These are phyloP conservation scores for Argyresthia goedartella DNA, from an alignment of 2,888 invertebrate species.

Conservation along the genomic window DNA sequence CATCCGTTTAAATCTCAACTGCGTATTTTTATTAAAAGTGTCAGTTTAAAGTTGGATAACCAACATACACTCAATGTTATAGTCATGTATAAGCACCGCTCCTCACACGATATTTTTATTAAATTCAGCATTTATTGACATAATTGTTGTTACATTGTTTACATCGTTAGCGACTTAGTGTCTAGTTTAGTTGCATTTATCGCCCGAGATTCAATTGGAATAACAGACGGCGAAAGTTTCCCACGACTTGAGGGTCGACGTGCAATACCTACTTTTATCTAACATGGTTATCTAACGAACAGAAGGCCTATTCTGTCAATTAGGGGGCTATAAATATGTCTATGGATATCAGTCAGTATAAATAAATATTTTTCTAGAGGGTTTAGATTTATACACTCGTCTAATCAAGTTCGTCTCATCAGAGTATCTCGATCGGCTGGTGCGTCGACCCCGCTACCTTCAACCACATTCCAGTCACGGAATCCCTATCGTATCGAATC, in stretches of 20 bases:
- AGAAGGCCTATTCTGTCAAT: constrained; percentile 1
- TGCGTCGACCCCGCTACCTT: constrained; percentile 12
- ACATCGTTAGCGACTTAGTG: constrained; percentile 13
- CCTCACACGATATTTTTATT: neutral
- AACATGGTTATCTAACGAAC: constrained; percentile 18
- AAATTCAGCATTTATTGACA: neutral
- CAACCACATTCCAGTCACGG: constrained; percentile 2
- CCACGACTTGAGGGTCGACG: constrained; percentile 21
- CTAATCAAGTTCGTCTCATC: neutral
- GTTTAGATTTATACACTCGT: neutral
- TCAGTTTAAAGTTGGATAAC: too few species aligned
- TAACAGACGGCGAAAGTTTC: constrained; percentile 32
- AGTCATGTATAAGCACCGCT: neutral
- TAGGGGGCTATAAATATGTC: neutral
- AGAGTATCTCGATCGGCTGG: neutral
- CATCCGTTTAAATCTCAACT: too few species aligned
- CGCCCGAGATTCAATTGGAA: constrained; percentile 21
- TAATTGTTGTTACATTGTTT: neutral
- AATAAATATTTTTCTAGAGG: neutral
- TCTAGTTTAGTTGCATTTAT: constrained; percentile 12
- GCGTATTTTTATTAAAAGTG: too few species aligned
- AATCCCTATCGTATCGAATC: constrained; percentile 29
- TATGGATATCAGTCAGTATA: neutral
- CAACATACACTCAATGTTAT: too few species aligned
- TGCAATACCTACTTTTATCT: constrained; percentile 21